These are phyloP conservation scores for Epinephelus malabaricus DNA, from an alignment of 2,797 vertebrate genomes.

Conservation along the genomic window DNA sequence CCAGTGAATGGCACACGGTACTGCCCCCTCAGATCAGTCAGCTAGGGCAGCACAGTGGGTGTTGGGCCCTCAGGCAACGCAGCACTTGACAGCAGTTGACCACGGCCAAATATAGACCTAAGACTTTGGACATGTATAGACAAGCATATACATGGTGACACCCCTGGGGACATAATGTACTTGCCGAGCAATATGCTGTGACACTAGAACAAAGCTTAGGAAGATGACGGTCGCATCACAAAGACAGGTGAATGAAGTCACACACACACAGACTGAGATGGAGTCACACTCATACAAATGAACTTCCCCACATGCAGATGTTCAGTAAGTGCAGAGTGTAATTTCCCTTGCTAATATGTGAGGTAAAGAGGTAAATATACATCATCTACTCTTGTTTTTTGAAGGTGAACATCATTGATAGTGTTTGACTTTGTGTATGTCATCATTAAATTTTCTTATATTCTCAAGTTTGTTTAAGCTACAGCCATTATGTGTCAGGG, in stretches of 20 bases:
- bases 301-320: neutral
- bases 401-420: neutral
- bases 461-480: slow-evolving; percentile 5
- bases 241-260: slow-evolving; percentile 27
- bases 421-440: neutral
- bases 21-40: slow-evolving; percentile 80
- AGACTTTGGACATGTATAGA: slow-evolving; percentile 70
- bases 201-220: slow-evolving; percentile 62
- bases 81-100: slow-evolving; percentile 80
- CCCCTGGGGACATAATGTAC: slow-evolving; percentile 63
- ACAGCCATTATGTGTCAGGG: neutral
- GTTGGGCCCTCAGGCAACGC: slow-evolving; percentile 67
- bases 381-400: neutral
- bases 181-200: slow-evolving; percentile 59
- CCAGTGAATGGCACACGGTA: slow-evolving; percentile 68
- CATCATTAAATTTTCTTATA: neutral
- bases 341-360: neutral
- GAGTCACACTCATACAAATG: slow-evolving; percentile 13
- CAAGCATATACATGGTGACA: slow-evolving; percentile 65
- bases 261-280: slow-evolving; percentile 4
- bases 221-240: slow-evolving; percentile 44
- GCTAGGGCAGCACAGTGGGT: slow-evolving; percentile 64
- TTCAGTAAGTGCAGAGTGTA: neutral
- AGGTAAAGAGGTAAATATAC: neutral
- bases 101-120: slow-evolving; percentile 75